A percentile compares a stretch with the other conserved stretches of the same genome.
phyloP scores from a whole-genome alignment of 1,140 invertebrate genomes.

The Macrobrachium nipponense region DNA sequence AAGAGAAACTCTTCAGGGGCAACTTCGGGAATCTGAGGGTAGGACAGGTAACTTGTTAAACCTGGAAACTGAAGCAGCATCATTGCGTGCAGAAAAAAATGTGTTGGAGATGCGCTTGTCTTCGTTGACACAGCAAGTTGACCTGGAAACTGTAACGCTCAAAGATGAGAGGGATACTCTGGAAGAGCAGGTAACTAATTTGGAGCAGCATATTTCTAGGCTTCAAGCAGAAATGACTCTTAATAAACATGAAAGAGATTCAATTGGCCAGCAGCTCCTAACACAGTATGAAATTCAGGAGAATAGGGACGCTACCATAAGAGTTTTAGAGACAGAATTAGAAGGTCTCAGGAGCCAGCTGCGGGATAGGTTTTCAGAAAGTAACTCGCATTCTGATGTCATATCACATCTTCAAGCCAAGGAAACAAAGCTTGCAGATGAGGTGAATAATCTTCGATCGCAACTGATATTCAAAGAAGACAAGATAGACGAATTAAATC shows the following conservation, averaged over 20 bases:
- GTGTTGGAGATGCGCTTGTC: conserved; percentile 33
- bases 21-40: conserved; percentile 21
- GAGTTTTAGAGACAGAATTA: conserved; percentile 29
- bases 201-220: conserved; percentile 1
- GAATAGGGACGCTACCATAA: conserved; percentile 33
- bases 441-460: conserved; percentile 39
- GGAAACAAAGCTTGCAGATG: neutral
- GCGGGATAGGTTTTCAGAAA: neutral
- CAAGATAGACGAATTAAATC: conserved; percentile 47
- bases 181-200: neutral
- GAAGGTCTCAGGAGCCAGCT: conserved; percentile 13
- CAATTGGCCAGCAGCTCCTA: conserved; percentile 41
- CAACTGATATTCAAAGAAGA: conserved; percentile 57
- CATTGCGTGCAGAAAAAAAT: conserved; percentile 36
- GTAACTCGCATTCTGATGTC: neutral
- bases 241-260: conserved; percentile 29
- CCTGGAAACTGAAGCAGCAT: conserved; percentile 47
- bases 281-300: conserved; percentile 37
- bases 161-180: conserved; percentile 41
- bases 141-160: conserved; percentile 34
- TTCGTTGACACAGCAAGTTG: conserved; percentile 33
- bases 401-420: neutral
- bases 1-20: conserved; percentile 14
- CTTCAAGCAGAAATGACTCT: conserved; percentile 32
- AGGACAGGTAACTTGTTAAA: conserved; percentile 43